A percentile compares a stretch with the other conserved stretches of the same genome.
Conservation (phyloP, 2,797 vertebrate genomes). For the Gobio occitaniae region DNA sequence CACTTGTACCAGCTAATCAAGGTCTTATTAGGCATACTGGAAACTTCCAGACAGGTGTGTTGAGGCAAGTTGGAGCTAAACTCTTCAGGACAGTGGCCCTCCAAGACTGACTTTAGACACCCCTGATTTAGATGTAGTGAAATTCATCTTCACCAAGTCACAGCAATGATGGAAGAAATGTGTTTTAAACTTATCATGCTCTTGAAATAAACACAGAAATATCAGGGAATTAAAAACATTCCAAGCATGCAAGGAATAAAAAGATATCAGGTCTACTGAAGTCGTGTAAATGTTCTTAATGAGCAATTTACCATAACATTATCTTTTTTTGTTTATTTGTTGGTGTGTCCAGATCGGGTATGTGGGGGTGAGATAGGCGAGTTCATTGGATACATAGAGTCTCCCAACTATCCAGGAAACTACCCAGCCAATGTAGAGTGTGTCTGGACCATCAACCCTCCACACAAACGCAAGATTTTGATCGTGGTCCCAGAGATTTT, state of each 20-base stretch:
- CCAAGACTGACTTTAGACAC: no score
- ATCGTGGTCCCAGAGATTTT: conserved; percentile 98
- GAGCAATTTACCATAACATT: neutral
- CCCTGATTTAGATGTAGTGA: neutral
- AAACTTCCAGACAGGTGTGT: no score
- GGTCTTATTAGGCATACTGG: no score
- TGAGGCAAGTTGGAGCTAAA: no score
- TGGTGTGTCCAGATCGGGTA: conserved; percentile 83
- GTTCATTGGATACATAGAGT: conserved; percentile 97
- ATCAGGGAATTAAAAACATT: neutral
- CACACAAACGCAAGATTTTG: conserved; percentile 96
- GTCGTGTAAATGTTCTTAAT: neutral
- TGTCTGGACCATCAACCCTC: conserved; percentile 97
- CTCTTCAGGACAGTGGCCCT: no score
- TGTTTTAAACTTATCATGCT: neutral
- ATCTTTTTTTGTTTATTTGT: conserved; percentile 3
- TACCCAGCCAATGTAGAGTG: conserved; percentile 96
- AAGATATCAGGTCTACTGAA: neutral
- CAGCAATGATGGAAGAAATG: neutral
- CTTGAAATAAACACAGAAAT: neutral
- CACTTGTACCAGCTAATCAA: no score
- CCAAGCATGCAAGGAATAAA: neutral
- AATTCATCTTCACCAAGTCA: neutral
- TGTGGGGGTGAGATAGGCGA: conserved; percentile 97
- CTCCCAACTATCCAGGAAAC: conserved; percentile 97